Percentiles rank a stretch among this genome's conserved stretches.
Conservation (phyloP, 2,113 vertebrate genomes). For the cattle (Bos taurus) region DNA sequence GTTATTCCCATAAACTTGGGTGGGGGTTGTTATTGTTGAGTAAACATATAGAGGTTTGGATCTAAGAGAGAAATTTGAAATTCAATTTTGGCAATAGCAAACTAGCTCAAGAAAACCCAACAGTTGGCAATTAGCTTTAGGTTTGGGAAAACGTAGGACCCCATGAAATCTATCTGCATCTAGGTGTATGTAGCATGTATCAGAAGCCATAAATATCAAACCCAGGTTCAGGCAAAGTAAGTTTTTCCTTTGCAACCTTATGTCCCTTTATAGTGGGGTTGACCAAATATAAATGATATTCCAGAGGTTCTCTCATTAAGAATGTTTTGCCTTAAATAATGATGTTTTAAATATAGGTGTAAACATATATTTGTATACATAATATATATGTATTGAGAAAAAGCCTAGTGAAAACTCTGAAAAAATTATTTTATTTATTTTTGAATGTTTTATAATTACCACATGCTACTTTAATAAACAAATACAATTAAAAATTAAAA, state of each 20-base stretch:
- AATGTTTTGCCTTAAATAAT: not conserved
- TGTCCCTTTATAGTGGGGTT: not conserved
- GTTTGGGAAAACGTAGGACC: not conserved
- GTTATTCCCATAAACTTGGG: not conserved
- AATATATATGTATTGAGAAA: not conserved
- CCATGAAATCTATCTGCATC: not conserved
- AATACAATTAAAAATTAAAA: not conserved
- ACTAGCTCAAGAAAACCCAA: not conserved
- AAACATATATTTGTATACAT: not conserved
- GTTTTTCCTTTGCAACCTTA: not conserved
- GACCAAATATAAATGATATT: not conserved
- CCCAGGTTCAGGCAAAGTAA: not conserved
- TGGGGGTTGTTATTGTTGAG: not conserved
- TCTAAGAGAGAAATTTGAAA: not conserved
- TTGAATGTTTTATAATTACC: not conserved
- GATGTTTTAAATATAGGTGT: not conserved
- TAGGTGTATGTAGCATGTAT: not conserved
- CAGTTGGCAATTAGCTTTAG: not conserved
- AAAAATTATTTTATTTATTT: not conserved
- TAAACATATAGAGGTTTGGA: not conserved
- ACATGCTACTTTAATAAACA: not conserved
- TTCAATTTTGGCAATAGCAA: not conserved
- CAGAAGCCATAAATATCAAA: not conserved
- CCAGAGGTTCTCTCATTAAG: not conserved
- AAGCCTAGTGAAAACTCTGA: not conserved